Conservation (phyloP, 2,888 invertebrate species). For the Himalopsyche japonica region DNA sequence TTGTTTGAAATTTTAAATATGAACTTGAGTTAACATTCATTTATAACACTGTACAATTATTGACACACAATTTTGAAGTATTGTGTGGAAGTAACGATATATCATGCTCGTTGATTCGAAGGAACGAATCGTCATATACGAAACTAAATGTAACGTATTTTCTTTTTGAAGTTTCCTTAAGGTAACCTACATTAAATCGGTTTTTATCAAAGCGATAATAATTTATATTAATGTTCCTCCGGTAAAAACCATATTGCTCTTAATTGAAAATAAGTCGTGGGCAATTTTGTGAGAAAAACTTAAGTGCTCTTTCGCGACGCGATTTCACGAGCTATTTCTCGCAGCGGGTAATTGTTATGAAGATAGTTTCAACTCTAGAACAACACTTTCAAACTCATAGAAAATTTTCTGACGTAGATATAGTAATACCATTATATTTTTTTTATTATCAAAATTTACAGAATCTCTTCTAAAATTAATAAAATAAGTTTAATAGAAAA, state of each 20-base stretch:
- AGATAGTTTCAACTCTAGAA: background rate
- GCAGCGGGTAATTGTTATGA: background rate
- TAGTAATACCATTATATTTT: no score
- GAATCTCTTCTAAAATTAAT: no score
- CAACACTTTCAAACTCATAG: background rate
- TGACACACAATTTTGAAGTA: no score
- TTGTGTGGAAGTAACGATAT: no score
- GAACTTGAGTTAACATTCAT: no score
- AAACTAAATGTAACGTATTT: no score
- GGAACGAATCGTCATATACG: no score
- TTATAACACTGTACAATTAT: no score
- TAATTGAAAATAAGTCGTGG: background rate
- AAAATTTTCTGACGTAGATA: background rate
- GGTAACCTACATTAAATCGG: background rate
- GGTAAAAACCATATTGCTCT: background rate
- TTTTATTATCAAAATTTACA: no score
- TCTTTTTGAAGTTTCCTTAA: background rate
- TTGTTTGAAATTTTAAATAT: no score
- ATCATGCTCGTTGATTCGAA: no score
- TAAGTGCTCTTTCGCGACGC: background rate
- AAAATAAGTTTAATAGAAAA: no score
- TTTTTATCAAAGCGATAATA: background rate
- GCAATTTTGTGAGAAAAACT: background rate
- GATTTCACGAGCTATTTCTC: background rate
- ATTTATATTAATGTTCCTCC: background rate